Evolutionary conservation across 2,888 invertebrate species (phyloP).

Genomic region (Polydrusus pterygomalis): DNA sequence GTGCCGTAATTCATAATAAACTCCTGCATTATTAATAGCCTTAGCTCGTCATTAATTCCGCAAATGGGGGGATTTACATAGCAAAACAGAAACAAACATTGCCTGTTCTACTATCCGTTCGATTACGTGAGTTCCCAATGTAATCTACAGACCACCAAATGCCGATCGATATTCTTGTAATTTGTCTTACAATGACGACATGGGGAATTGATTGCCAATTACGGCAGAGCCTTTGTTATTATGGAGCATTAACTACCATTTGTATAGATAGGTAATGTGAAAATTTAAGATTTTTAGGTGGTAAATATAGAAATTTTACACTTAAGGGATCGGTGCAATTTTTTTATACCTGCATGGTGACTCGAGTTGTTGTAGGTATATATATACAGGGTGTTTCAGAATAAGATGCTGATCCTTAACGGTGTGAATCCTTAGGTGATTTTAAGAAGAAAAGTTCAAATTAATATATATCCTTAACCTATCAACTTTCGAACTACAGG

Average conservation of each 20-base stretch:
- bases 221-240: neutral
- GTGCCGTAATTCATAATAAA: conserved; percentile 10
- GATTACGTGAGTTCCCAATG: conserved; percentile 32
- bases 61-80: conserved; percentile 18
- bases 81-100: conserved; percentile 25
- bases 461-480: too few species aligned
- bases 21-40: conserved; percentile 35
- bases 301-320: too few species aligned
- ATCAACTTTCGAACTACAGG: too few species aligned
- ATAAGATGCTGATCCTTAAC: too few species aligned
- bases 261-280: neutral
- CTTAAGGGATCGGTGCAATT: too few species aligned
- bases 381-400: too few species aligned
- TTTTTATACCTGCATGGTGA: too few species aligned
- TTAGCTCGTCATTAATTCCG: conserved; percentile 30
- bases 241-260: conserved; percentile 1
- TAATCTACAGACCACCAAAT: conserved; percentile 35
- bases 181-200: conserved; percentile 28
- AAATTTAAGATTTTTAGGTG: neutral
- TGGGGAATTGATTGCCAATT: conserved; percentile 7
- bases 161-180: conserved; percentile 26
- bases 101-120: conserved; percentile 26
- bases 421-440: too few species aligned
- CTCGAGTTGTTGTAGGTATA: too few species aligned
- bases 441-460: too few species aligned